Percentiles rank a stretch among this genome's conserved stretches.
Evolutionary conservation across 2,797 vertebrate species (phyloP).

Genomic region (Otus scops): DNA sequence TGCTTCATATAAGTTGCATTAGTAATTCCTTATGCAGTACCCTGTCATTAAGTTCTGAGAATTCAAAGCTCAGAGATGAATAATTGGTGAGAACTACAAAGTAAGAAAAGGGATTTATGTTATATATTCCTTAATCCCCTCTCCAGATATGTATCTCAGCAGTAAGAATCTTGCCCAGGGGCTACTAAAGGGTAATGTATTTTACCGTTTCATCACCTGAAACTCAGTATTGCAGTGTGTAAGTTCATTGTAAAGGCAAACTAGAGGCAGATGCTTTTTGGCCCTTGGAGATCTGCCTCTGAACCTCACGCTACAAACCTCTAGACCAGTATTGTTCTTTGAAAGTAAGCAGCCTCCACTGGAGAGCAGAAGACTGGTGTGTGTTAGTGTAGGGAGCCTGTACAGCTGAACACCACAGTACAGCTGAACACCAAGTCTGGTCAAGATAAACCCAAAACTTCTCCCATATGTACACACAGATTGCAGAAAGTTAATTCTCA

Average conservation of each 20-base stretch:
- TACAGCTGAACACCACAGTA: neutral
- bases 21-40: neutral
- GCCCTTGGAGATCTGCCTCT: neutral
- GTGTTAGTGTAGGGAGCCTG: neutral
- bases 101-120: neutral
- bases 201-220: neutral
- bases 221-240: neutral
- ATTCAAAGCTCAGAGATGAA: neutral
- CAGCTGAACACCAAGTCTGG: neutral
- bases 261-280: neutral
- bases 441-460: neutral
- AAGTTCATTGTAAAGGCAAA: neutral
- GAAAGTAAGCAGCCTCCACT: neutral
- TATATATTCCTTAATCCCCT: neutral
- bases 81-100: neutral
- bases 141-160: neutral
- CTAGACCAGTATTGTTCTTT: neutral
- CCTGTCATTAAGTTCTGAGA: conserved; percentile 15
- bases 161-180: neutral
- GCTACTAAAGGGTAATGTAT: neutral
- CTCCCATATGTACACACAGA: neutral
- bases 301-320: neutral
- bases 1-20: neutral
- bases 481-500: neutral
- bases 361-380: neutral